Evolutionary conservation across 2,888 invertebrate genomes (phyloP).

Genomic region (Dromius quadrimaculatus): DNA sequence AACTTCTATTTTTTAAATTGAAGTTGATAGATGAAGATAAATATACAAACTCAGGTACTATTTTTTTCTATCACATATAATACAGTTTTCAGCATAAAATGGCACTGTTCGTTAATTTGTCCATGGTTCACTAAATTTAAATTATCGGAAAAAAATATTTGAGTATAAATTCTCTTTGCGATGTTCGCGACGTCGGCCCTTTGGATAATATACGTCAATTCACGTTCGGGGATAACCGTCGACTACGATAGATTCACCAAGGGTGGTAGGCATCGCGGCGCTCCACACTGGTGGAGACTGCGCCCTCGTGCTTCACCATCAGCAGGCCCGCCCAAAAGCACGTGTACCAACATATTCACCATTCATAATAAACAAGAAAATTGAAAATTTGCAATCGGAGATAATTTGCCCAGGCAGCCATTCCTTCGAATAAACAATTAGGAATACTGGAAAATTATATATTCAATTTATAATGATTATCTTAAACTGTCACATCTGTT

Average conservation of each 20-base stretch:
- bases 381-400: no score
- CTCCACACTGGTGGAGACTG: neutral
- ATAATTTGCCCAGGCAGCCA: no score
- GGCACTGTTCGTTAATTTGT: neutral
- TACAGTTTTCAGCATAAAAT: slow-evolving; percentile 12
- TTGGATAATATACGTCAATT: slow-evolving; percentile 4
- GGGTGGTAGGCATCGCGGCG: neutral
- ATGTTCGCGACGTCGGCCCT: neutral
- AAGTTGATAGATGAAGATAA: no score
- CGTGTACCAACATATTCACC: slow-evolving; percentile 10
- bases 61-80: slow-evolving; percentile 4
- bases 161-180: neutral
- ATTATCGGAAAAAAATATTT: neutral
- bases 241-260: slow-evolving; percentile 16
- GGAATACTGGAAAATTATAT: no score
- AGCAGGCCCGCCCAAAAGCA: slow-evolving; percentile 28
- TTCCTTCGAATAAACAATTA: no score
- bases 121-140: slow-evolving; percentile 7
- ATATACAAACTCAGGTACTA: no score
- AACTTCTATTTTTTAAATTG: no score
- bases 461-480: no score
- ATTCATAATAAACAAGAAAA: slow-evolving; percentile 24
- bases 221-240: slow-evolving; percentile 1
- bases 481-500: no score
- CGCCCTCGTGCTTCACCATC: slow-evolving; percentile 10